A percentile compares a stretch with the other conserved stretches of the same genome.
Conservation (phyloP, 2,888 invertebrate genomes). For the Caenorhabditis sulstoni region DNA sequence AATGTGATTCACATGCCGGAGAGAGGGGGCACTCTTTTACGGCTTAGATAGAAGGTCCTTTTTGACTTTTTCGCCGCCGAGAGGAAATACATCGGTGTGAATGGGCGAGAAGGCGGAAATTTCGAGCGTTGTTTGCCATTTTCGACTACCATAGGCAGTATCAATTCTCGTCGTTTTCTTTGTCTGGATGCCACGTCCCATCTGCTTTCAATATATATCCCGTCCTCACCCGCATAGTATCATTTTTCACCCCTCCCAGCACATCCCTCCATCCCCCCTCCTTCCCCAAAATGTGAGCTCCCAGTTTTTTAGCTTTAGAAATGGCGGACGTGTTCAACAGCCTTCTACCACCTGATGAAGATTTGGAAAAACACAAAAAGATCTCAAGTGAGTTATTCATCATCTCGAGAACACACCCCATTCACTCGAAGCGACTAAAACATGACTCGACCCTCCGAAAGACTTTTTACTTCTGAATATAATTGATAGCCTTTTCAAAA, state of each 20-base stretch:
- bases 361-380: constrained; percentile 67
- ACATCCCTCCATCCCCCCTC: background rate
- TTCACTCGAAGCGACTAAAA: background rate
- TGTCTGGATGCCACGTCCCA: constrained; percentile 1
- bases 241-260: constrained; percentile 31
- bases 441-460: too few species aligned
- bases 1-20: too few species aligned
- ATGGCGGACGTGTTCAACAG: constrained; percentile 60
- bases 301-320: constrained; percentile 1
- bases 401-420: background rate
- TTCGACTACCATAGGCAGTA: too few species aligned
- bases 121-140: too few species aligned
- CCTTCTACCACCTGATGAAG: constrained; percentile 66
- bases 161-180: constrained; percentile 6
- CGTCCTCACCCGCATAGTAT: background rate
- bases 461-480: too few species aligned
- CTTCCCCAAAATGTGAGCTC: background rate
- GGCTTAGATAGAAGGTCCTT: too few species aligned
- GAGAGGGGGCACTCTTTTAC: too few species aligned
- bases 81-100: too few species aligned
- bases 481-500: too few species aligned
- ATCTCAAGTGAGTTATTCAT: constrained; percentile 58
- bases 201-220: constrained; percentile 21
- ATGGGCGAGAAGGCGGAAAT: too few species aligned
- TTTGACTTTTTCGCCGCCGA: too few species aligned